Evolutionary conservation across 2,113 vertebrate species (phyloP), one percentile per base, ranked within the genome.

Genomic region (Dasyprocta punctata): DNA sequence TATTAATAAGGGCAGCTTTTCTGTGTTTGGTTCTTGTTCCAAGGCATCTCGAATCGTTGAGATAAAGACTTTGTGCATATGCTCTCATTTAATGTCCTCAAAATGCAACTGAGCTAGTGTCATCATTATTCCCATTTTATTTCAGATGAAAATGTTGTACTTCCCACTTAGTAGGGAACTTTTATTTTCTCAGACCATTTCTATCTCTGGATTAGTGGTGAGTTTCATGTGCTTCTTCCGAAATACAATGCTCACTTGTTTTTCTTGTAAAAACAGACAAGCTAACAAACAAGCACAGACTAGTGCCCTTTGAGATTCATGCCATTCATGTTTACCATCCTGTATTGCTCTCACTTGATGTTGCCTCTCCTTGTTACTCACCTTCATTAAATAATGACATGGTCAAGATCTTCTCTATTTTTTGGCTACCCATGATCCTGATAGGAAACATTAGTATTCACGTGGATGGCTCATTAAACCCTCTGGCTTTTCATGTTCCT

Each of bases 111-210:
- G 58, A 91, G 17, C 12, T 41, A 26, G 4, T 93, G 26, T 38
- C 56, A 13, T 44, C 17, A 73, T 83, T 49, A n/a, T 67, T 90
- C 7, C 1, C 13, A 73, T 81, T 92, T 87, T 60, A 78, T 67
- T 28, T 33, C 20, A 77, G 28, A 61, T 87, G 5, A 54, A 93
- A 88, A 80, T 65, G 0, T 73, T 65, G n/a, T 56, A 49, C 17
- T 87, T 80, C 3, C 30, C 82, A 41, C 11, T 86, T 83, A 71
- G 20, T 67, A 38, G 14, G 20, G 26, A 33, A 10, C 60, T 69
- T 85, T 87, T n/a, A 65, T 95, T 96, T 90, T 96, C 49, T 88
- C 14, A 47, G 1, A 65, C 38, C 12, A 80, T 36, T 81, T 88
- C 28, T 54, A 10, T 14, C 13, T 95, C 69, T 93, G 47, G 4